A percentile compares a stretch with the other conserved stretches of the same genome.
These are phyloP conservation scores for Capromys pilorides DNA, from an alignment of 2,797 vertebrate genomes.

Conservation along the genomic window DNA sequence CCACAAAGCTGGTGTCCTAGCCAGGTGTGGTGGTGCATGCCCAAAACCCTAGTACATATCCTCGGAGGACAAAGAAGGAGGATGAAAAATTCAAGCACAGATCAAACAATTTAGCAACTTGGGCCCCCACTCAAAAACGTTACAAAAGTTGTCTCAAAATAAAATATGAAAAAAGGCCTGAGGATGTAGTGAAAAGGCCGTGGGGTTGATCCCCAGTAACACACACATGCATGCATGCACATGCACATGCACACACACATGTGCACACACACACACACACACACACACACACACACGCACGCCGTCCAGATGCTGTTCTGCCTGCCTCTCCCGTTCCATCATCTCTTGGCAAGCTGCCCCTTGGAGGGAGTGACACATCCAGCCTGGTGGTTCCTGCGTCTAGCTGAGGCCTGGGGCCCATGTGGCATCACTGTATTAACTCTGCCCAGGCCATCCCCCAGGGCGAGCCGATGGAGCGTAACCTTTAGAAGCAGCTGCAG, in stretches of 20 bases:
- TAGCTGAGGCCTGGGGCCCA: slow-evolving; percentile 29
- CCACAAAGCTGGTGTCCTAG: neutral
- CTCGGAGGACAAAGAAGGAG: neutral
- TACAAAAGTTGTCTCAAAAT: neutral
- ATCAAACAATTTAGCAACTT: neutral
- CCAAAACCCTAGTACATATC: neutral
- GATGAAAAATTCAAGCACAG: neutral
- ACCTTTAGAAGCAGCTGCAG: slow-evolving; percentile 78
- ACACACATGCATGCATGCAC: neutral
- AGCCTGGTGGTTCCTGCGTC: neutral
- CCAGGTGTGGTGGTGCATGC: neutral
- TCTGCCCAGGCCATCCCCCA: slow-evolving; percentile 61
- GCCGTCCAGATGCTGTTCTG: neutral
- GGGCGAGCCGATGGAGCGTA: slow-evolving; percentile 60
- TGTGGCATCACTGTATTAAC: slow-evolving; percentile 25
- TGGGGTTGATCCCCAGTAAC: neutral
- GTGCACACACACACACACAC: neutral
- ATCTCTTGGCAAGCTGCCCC: slow-evolving; percentile 18
- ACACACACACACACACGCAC: too few relatives aligned
- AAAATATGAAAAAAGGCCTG: neutral
- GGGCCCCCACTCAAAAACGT: neutral
- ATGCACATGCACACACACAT: neutral
- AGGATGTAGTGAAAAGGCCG: neutral
- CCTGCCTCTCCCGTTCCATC: neutral
- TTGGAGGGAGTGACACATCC: neutral